Base-by-base conservation (phyloP, 2,797 vertebrate species). In the Myotis findleyi region DNA sequence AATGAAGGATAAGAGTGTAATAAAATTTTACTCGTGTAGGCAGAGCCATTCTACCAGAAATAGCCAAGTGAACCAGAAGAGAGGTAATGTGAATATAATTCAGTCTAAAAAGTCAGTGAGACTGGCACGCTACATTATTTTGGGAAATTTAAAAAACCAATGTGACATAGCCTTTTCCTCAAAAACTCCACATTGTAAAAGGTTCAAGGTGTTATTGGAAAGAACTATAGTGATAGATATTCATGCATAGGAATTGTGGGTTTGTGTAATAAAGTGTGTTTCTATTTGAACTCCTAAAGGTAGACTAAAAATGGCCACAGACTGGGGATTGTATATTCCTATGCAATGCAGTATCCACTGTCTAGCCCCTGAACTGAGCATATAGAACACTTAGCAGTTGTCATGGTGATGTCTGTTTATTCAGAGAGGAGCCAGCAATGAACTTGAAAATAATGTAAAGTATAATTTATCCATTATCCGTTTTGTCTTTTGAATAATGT, bases 21-120 rank as follows among this genome's bases (percentile, higher is more conserved):
- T 94, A 96, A 94, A 96, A 97, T 96, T 95, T 96, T 95, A 96
- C 66, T 95, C 92, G 92, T 93, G 75, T 92, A 89, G 94, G 90
- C 92, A 96, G 87, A 97, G 76, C 82, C 66, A 94, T 57, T 96
- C 64, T 88, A 89, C 85, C 66, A 89, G 73, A 95, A 96, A 97
- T 85, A 96, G 87, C 85, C 96, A 95, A 94, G 62, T 71, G 49
- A 93, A 80, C 85, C 62, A 90, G 81, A 95, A 91, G 73, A 90
- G 92, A 92, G 64, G 20, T 80, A 93, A 80, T 83, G 76, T 94
- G 89, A 91, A 82, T 95, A 85, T 94, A 94, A 96, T 97, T 96
- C 79, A 91, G 44, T 94, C 64, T 66, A 27, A 85, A 95, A 95
- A 96, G 75, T 84, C 69, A 94, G n/a, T 71, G 44, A 89, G 41